Percentiles rank a stretch among this genome's conserved stretches.
phyloP scores from a whole-genome alignment of 2,113 vertebrate species.

The Protobothrops flavoviridis region DNA sequence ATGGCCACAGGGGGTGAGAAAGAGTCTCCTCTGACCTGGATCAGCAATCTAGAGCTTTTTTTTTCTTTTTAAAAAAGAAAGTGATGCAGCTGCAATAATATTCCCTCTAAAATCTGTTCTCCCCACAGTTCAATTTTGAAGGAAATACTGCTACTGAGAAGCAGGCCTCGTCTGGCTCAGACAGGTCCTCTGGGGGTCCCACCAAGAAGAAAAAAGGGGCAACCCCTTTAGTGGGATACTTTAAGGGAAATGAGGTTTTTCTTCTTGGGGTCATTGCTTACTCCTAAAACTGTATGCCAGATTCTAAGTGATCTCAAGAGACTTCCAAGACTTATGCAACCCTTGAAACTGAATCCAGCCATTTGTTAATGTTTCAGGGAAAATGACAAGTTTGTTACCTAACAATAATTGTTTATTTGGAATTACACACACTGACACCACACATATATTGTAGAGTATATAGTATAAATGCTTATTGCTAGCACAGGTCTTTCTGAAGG shows the following conservation, averaged over 20 bases:
- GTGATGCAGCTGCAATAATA: constrained; percentile 59
- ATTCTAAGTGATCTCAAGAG: constrained; percentile 73
- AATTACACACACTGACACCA: constrained; percentile 61
- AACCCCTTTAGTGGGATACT: constrained; percentile 70
- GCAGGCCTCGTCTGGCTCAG: constrained; percentile 53
- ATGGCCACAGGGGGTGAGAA: constrained; percentile 42
- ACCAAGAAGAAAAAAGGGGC: constrained; percentile 52
- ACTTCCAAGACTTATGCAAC: constrained; percentile 65
- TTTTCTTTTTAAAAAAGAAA: background rate
- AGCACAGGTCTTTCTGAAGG: constrained; percentile 67
- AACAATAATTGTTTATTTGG: constrained; percentile 5
- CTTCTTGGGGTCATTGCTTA: constrained; percentile 75
- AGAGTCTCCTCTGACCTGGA: constrained; percentile 56
- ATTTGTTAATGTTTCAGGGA: constrained; percentile 48
- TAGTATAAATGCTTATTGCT: constrained; percentile 73
- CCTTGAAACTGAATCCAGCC: constrained; percentile 51
- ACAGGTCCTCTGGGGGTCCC: constrained; percentile 54
- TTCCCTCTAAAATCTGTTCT: constrained; percentile 21
- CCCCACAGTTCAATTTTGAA: constrained; percentile 50
- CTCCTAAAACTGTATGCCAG: constrained; percentile 81
- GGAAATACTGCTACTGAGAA: constrained; percentile 64
- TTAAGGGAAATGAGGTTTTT: constrained; percentile 70
- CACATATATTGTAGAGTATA: constrained; percentile 65
- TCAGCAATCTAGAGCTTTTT: constrained; percentile 52
- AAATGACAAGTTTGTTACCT: constrained; percentile 45